Evolutionary conservation across 2,113 vertebrate genomes (phyloP).

Genomic region (Eretmochelys imbricata): DNA sequence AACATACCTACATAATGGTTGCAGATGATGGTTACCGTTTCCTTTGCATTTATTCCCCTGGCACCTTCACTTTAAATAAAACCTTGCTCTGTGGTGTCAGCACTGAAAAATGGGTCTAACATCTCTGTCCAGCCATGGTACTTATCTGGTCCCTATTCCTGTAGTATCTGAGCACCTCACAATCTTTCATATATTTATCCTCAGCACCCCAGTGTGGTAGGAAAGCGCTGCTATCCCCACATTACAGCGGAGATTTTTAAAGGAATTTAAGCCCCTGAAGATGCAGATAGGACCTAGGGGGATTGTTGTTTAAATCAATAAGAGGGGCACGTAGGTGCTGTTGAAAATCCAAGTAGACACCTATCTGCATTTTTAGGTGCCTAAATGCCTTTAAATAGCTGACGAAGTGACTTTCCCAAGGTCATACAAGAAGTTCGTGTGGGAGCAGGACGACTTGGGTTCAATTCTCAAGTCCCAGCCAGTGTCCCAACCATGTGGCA

Average conservation of each 20-base stretch:
- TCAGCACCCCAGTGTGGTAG: neutral
- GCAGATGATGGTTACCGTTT: neutral
- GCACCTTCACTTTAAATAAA: neutral
- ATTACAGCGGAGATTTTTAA: neutral
- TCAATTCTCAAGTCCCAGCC: neutral
- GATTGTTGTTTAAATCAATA: neutral
- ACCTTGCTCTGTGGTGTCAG: neutral
- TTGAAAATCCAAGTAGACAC: neutral
- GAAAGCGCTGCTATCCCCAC: neutral
- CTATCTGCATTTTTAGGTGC: neutral
- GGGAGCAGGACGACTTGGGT: neutral
- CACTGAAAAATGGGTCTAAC: neutral
- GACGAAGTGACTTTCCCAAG: slow-evolving; percentile 11
- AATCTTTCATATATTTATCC: neutral
- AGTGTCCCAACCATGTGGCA: neutral
- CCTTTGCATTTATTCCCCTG: neutral
- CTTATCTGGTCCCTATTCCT: neutral
- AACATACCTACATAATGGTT: neutral
- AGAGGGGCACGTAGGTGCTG: neutral
- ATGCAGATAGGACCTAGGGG: neutral
- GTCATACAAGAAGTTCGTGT: neutral
- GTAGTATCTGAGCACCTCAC: neutral
- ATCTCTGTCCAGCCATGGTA: neutral
- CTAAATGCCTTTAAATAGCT: neutral
- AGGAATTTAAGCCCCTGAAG: neutral